Evolutionary conservation across 2,113 vertebrate genomes (phyloP).

Genomic region (Dromaius novaehollandiae): DNA sequence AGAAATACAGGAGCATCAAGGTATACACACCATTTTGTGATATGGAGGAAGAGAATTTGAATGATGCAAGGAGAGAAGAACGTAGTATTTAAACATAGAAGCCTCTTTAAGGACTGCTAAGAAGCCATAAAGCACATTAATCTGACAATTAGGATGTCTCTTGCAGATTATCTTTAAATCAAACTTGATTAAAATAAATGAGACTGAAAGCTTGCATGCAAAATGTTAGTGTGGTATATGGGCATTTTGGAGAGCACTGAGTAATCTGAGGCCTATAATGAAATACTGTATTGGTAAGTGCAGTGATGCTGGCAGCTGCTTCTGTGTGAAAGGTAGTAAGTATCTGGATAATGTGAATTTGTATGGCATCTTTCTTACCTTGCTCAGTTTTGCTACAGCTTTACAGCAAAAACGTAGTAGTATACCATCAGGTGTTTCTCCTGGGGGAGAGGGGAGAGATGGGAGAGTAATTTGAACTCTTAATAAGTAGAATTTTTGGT

Average conservation of each 20-base stretch:
- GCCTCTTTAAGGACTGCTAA: background rate
- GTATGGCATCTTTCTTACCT: background rate
- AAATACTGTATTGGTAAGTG: background rate
- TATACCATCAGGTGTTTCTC: background rate
- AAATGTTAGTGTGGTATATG: background rate
- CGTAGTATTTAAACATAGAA: background rate
- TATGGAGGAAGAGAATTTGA: background rate
- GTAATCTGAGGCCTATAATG: background rate
- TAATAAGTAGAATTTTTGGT: constrained; percentile 44
- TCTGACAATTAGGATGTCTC: background rate
- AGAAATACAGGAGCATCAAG: background rate
- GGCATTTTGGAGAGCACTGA: background rate
- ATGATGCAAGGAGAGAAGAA: background rate
- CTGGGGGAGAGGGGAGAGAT: constrained; percentile 10
- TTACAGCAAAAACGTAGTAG: background rate
- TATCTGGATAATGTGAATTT: background rate
- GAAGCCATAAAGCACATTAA: background rate
- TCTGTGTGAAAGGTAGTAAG: background rate
- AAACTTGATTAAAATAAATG: background rate
- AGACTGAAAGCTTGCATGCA: background rate
- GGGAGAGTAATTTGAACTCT: background rate
- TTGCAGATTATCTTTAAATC: background rate
- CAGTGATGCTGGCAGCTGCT: background rate
- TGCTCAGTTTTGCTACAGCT: background rate
- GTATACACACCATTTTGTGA: background rate